Evolutionary conservation across 2,888 invertebrate genomes (phyloP), one percentile per base, ranked within the genome.

Genomic region (Epistrophella euchroma): DNA sequence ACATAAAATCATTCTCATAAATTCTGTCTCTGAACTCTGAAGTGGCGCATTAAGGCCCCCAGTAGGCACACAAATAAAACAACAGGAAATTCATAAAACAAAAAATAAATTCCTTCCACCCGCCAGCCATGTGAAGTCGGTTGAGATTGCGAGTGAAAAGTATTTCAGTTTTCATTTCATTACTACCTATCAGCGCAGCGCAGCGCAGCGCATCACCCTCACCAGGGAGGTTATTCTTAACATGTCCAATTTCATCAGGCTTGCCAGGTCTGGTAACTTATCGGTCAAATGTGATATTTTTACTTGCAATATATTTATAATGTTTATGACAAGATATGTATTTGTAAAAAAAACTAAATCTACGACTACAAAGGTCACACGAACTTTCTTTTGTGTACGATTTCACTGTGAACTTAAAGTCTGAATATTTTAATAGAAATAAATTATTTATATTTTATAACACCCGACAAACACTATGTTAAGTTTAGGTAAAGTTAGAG

Each of bases 1-100:
- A 52, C 17, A 66, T 28, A 64, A 37, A 55, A 15, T 2, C 5
- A 32, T 35, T 17, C 17, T 56, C 32, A 13, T 32, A 25, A 71
- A 47, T n/a, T 64, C 17, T 50, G 50, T 52, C 28, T 32, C 43
- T 40, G 15, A 58, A 52, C 28, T 32, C 43, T 40, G 15, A 58
- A 52, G 72, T 58, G 60, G 52, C 25, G 35, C 28, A 64, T 22
- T 50, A 35, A 50, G 70, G 40, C 37, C 22, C 35, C 47, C 15
- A 50, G 5, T 22, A 68, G 6, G 6, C 13, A 17, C 9, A n/a
- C 37, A 25, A 5, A 45, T 13, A 55, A 37, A 37, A 40, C 32
- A 32, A 45, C 15, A n/a, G 47, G 47, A 17, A 25, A 55, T n/a
- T 43, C 10, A 17, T 45, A 45, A 55, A 22, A 56, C n/a, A 52